Percentiles rank a stretch among this genome's conserved stretches.
Conservation (phyloP, 2,888 invertebrate genomes). For the Drosophila affinis region DNA sequence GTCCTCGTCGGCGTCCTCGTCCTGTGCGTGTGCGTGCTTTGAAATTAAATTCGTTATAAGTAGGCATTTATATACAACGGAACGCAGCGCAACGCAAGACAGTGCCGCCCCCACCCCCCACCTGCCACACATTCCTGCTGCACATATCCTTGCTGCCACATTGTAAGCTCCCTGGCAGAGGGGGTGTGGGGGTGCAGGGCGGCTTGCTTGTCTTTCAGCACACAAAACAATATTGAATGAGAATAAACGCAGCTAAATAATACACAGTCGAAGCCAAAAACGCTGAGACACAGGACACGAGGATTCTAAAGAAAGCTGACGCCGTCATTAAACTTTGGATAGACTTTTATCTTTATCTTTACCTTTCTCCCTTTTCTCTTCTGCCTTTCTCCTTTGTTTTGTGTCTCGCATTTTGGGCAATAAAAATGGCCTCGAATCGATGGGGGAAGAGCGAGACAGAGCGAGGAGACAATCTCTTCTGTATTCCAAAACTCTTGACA, state of each 20-base stretch:
- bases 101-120: background rate
- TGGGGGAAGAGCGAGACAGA: background rate
- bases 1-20: background rate
- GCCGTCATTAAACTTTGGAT: conserved; percentile 45
- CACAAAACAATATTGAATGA: conserved; percentile 74
- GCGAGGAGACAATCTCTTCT: too few relatives aligned
- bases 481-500: conserved; percentile 36
- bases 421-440: background rate
- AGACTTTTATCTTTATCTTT: conserved; percentile 29
- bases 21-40: conserved; percentile 62
- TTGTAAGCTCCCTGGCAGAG: conserved; percentile 8
- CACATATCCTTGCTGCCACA: conserved; percentile 9
- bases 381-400: too few relatives aligned
- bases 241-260: conserved; percentile 69
- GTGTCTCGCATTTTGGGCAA: conserved; percentile 4
- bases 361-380: background rate
- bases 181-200: background rate
- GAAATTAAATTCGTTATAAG: conserved; percentile 76
- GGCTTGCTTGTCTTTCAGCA: conserved; percentile 61
- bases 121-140: conserved; percentile 1
- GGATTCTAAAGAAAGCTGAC: conserved; percentile 55
- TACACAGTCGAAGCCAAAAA: conserved; percentile 31
- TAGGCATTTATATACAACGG: conserved; percentile 74
- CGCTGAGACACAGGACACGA: conserved; percentile 11
- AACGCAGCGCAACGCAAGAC: conserved; percentile 54